phyloP scores from a whole-genome alignment of 2,888 invertebrate genomes.

The Saturnia pavonia region DNA sequence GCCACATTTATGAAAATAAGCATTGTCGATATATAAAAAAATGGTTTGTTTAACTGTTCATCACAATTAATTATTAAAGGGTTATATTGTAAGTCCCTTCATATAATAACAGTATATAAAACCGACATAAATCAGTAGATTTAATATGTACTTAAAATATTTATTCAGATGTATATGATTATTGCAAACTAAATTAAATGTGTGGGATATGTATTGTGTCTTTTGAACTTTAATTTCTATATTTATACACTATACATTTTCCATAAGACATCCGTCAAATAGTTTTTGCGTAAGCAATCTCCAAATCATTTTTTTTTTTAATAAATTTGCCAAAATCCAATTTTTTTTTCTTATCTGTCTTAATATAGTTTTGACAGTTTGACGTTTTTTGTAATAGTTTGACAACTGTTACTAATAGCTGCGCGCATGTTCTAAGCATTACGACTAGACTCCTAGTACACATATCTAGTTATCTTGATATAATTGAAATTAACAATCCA shows the following conservation, averaged over 20 bases:
- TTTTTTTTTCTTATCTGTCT: not conserved
- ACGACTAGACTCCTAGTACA: too few relatives aligned
- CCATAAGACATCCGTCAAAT: not conserved
- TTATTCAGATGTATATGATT: constrained; percentile 57
- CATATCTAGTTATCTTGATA: too few relatives aligned
- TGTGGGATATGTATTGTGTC: constrained; percentile 37
- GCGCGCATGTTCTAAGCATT: too few relatives aligned
- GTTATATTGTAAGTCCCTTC: constrained; percentile 36
- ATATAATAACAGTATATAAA: constrained; percentile 26
- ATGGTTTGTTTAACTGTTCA: constrained; percentile 47
- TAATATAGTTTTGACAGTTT: not conserved
- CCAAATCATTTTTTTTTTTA: not conserved
- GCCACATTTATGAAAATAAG: constrained; percentile 43
- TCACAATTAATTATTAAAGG: constrained; percentile 38
- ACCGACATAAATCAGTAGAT: constrained; percentile 64
- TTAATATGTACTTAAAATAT: constrained; percentile 70
- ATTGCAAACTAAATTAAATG: constrained; percentile 29
- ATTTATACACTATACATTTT: not conserved
- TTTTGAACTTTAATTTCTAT: constrained; percentile 21
- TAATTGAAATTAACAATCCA: not conserved
- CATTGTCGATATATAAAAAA: constrained; percentile 41
- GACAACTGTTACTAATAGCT: not conserved
- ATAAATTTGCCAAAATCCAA: not conserved
- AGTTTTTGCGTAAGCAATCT: not conserved
- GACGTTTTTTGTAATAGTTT: too few relatives aligned